These are phyloP conservation scores for Antedon mediterranea DNA, from an alignment of 53 echinoderm and acorn worm genomes.

Conservation along the genomic window DNA sequence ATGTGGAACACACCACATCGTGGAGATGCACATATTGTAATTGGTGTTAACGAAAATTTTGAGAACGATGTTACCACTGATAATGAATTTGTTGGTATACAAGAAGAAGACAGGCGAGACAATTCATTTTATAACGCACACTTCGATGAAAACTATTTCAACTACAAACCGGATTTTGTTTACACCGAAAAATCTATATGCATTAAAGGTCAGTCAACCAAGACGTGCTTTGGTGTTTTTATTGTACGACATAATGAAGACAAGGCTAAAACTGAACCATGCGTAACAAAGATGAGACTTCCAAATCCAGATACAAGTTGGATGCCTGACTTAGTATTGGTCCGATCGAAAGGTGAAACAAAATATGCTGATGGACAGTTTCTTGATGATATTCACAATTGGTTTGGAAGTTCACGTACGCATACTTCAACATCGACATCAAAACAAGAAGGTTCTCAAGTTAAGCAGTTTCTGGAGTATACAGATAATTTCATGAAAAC, in stretches of 20 bases:
- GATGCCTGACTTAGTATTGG: neutral
- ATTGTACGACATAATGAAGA: neutral
- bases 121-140: neutral
- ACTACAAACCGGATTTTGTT: neutral
- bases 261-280: neutral
- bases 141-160: neutral
- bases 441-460: too few relatives aligned
- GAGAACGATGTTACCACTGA: neutral
- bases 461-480: too few relatives aligned
- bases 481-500: too few relatives aligned
- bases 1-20: slow-evolving; percentile 9
- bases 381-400: neutral
- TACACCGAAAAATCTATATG: neutral
- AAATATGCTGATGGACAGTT: neutral
- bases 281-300: neutral
- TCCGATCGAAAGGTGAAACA: neutral
- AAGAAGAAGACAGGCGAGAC: neutral
- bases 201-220: neutral
- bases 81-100: neutral
- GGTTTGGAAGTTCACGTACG: neutral
- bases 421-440: too few relatives aligned
- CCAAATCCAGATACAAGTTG: neutral
- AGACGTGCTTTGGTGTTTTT: neutral
- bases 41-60: neutral
- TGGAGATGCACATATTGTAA: slow-evolving; percentile 5